These are phyloP conservation scores for Callimorpha dominula DNA, from an alignment of 2,888 invertebrate genomes.

Conservation along the genomic window DNA sequence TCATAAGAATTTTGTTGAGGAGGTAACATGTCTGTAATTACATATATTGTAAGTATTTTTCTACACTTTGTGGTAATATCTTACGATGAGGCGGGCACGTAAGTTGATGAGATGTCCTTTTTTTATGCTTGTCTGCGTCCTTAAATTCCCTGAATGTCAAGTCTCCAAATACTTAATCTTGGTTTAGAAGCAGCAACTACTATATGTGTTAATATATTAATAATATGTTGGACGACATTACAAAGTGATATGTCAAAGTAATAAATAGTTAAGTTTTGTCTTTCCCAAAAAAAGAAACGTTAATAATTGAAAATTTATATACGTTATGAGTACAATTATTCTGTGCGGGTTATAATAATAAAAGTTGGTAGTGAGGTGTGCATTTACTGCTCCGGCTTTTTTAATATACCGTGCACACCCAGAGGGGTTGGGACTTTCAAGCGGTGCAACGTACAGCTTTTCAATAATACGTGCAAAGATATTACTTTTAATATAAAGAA, in stretches of 20 bases:
- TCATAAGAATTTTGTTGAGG: too few relatives aligned
- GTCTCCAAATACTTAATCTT: too few relatives aligned
- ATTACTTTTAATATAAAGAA: slow-evolving; percentile 16
- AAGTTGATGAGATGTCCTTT: neutral
- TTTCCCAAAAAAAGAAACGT: too few relatives aligned
- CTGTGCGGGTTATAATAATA: slow-evolving; percentile 4
- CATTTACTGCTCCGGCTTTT: slow-evolving; percentile 11
- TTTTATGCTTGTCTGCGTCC: neutral
- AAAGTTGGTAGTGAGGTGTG: slow-evolving; percentile 1
- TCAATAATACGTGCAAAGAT: slow-evolving; percentile 9
- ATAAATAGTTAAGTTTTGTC: neutral
- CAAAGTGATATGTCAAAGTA: neutral
- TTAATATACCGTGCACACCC: slow-evolving; percentile 15
- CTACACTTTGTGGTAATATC: neutral
- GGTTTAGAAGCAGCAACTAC: too few relatives aligned
- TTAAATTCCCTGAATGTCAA: neutral
- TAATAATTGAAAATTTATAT: slow-evolving; percentile 2
- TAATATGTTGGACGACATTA: neutral
- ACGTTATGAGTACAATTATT: neutral
- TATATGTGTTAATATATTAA: neutral
- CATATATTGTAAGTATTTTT: neutral
- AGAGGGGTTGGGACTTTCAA: slow-evolving; percentile 4
- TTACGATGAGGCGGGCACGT: neutral
- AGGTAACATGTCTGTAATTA: too few relatives aligned
- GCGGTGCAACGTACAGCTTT: slow-evolving; percentile 6